phyloP scores from a whole-genome alignment of 2,797 vertebrate genomes.

The Sciurus vulgaris region DNA sequence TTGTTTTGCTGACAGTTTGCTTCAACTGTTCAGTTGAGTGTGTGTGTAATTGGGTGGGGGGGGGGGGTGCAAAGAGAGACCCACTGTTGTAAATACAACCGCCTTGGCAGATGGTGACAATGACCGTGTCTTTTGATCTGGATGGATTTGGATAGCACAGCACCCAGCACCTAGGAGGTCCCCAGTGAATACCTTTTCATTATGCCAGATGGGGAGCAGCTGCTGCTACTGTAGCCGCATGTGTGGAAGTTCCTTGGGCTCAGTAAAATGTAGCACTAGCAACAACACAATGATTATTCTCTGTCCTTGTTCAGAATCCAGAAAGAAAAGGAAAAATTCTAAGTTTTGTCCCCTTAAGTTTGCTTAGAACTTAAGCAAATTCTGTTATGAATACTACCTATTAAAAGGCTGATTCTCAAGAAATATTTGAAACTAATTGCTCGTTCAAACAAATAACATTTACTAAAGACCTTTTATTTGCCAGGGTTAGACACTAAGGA shows the following conservation, averaged over 20 bases:
- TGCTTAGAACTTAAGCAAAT: no score
- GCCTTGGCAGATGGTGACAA: constrained; percentile 35
- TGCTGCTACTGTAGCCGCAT: neutral
- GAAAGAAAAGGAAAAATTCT: constrained; percentile 49
- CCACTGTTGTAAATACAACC: constrained; percentile 25
- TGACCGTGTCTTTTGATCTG: neutral
- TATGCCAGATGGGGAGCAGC: neutral
- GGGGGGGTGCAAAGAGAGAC: constrained; percentile 10
- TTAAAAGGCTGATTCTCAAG: neutral
- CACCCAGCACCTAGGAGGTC: neutral
- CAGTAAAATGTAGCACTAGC: neutral
- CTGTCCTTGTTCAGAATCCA: constrained; percentile 18
- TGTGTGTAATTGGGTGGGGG: neutral
- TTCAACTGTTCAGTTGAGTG: constrained; percentile 3
- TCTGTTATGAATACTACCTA: neutral
- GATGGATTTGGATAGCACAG: neutral
- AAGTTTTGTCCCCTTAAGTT: no score
- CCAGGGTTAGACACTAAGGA: constrained; percentile 7
- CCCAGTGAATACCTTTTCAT: neutral
- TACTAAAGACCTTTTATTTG: constrained; percentile 33
- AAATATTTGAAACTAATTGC: constrained; percentile 32
- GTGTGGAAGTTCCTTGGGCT: neutral
- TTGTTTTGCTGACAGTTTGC: neutral
- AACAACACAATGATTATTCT: constrained; percentile 23
- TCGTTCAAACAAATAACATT: constrained; percentile 34